Percentiles rank a stretch among this genome's conserved stretches.
phyloP scores from a whole-genome alignment of 1,140 invertebrate genomes.

The Zaprionus kolodkinae region DNA sequence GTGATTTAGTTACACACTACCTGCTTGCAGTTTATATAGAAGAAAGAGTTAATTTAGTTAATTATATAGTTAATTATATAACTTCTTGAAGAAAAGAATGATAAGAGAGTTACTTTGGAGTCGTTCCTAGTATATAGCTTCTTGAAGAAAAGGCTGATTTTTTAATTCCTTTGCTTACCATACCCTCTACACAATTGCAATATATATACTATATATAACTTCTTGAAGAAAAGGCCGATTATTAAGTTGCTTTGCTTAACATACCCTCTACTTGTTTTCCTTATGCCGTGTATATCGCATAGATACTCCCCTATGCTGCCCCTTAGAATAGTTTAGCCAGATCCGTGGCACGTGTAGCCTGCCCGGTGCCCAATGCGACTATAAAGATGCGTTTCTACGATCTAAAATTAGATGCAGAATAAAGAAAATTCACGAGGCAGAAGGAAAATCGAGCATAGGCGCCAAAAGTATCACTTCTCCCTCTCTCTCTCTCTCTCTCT shows the following conservation, averaged over 20 bases:
- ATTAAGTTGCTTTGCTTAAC: not conserved
- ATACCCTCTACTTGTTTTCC: not conserved
- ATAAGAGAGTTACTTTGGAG: no score
- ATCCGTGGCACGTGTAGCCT: constrained; percentile 5
- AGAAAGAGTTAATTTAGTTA: no score
- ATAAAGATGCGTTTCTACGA: constrained; percentile 4
- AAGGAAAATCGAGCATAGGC: constrained; percentile 16
- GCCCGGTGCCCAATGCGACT: not conserved
- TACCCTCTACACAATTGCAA: no score
- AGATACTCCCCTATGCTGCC: not conserved
- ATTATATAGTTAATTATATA: no score
- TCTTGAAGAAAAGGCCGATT: not conserved
- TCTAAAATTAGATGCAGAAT: constrained; percentile 29
- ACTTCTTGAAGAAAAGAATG: no score
- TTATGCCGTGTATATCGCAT: not conserved
- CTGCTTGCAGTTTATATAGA: no score
- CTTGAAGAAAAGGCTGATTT: not conserved
- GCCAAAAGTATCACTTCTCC: constrained; percentile 21
- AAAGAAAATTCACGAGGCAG: not conserved
- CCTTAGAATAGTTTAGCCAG: not conserved
- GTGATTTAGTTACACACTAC: not conserved
- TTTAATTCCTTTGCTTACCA: not conserved
- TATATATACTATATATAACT: not conserved
- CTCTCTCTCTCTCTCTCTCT: not conserved
- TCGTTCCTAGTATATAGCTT: not conserved